phyloP scores from a whole-genome alignment of 2,113 vertebrate species.

The Pseudorhombus dupliciocellatus region DNA sequence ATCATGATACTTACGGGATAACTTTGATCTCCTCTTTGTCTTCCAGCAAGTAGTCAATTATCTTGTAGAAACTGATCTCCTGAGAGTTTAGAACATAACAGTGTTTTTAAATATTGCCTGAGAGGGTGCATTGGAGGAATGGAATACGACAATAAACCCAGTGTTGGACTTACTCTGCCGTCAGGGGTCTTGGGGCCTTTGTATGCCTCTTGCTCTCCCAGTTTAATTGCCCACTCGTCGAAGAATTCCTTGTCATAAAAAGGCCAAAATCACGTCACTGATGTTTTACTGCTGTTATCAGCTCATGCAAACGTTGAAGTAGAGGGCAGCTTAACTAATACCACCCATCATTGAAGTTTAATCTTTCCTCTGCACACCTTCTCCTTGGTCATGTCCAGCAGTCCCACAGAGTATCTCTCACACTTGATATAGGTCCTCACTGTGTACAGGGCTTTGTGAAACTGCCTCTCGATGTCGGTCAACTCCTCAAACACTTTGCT shows the following conservation, averaged over 20 bases:
- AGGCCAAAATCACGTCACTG: background rate
- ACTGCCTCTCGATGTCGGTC: constrained; percentile 94
- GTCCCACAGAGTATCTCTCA: constrained; percentile 90
- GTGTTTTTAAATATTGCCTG: background rate
- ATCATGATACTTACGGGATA: constrained; percentile 86
- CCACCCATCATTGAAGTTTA: background rate
- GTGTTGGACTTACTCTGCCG: constrained; percentile 83
- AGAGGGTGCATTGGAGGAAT: background rate
- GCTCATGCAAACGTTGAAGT: background rate
- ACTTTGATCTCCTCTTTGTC: constrained; percentile 96
- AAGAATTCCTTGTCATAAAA: constrained; percentile 87
- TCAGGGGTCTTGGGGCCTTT: constrained; percentile 95
- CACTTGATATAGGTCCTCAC: constrained; percentile 88
- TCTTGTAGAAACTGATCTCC: constrained; percentile 94
- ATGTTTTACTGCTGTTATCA: background rate
- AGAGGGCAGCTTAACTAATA: background rate
- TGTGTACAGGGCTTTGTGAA: constrained; percentile 95
- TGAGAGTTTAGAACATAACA: constrained; percentile 46
- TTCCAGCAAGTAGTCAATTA: constrained; percentile 93
- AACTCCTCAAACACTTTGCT: constrained; percentile 96
- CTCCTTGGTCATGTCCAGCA: constrained; percentile 96
- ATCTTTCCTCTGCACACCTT: constrained; percentile 79
- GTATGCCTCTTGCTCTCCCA: constrained; percentile 91
- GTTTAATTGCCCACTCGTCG: constrained; percentile 90
- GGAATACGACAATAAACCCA: background rate